These are phyloP conservation scores for Crematogaster levior DNA, from an alignment of 2,888 invertebrate genomes.

Conservation along the genomic window DNA sequence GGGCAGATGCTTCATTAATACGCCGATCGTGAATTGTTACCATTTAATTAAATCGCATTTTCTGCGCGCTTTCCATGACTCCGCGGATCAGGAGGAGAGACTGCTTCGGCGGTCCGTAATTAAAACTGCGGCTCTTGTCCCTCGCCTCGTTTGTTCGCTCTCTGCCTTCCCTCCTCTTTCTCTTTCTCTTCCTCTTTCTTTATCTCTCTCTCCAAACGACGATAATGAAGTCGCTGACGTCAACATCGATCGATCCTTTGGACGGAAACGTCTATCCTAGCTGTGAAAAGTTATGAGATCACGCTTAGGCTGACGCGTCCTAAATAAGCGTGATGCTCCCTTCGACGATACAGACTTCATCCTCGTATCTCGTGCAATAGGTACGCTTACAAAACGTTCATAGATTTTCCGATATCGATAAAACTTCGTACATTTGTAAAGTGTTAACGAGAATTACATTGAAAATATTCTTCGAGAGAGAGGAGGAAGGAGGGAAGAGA, in stretches of 20 bases:
- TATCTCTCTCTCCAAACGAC: conserved; percentile 15
- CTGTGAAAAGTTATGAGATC: conserved; percentile 53
- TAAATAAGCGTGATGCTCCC: conserved; percentile 37
- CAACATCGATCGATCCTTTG: conserved; percentile 37
- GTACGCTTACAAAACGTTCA: conserved; percentile 19
- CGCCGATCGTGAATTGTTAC: conserved; percentile 74
- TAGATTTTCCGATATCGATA: conserved; percentile 27
- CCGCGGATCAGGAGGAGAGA: conserved; percentile 42
- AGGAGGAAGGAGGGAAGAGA: background rate
- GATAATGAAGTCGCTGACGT: conserved; percentile 54
- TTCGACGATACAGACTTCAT: background rate
- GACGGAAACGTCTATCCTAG: conserved; percentile 43
- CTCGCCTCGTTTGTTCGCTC: conserved; percentile 22
- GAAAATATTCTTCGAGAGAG: background rate
- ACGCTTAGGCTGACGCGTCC: conserved; percentile 44
- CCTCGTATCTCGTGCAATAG: conserved; percentile 25
- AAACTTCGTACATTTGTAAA: conserved; percentile 42
- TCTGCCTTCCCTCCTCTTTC: background rate
- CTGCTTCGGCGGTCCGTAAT: conserved; percentile 49
- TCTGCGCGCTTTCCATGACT: conserved; percentile 64
- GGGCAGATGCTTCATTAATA: conserved; percentile 66
- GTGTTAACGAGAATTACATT: conserved; percentile 39
- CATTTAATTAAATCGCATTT: conserved; percentile 82
- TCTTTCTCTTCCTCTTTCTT: background rate
- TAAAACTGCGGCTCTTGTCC: conserved; percentile 53